phyloP scores from a whole-genome alignment of 2,797 vertebrate genomes.

The Cyprinodon diabolis region DNA sequence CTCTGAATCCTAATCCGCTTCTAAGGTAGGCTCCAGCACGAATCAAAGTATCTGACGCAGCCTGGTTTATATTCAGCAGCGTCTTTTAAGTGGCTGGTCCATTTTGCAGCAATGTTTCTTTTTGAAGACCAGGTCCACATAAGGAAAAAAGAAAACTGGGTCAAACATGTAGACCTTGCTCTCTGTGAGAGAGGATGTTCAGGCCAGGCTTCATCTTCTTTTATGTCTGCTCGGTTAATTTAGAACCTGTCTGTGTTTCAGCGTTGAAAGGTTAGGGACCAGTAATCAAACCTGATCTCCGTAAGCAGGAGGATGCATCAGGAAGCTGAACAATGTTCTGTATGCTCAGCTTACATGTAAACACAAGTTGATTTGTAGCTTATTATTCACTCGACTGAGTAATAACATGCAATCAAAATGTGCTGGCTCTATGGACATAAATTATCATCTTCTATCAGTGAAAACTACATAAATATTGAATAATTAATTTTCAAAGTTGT shows the following conservation, averaged over 20 bases:
- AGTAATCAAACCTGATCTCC: slow-evolving; percentile 45
- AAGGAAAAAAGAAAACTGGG: slow-evolving; percentile 51
- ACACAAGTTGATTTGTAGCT: slow-evolving; percentile 13
- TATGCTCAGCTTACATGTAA: slow-evolving; percentile 17
- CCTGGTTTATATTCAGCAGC: slow-evolving; percentile 25
- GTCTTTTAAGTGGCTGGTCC: slow-evolving; percentile 21
- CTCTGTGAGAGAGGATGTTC: slow-evolving; percentile 31
- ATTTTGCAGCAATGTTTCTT: slow-evolving; percentile 31
- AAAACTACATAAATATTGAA: slow-evolving; percentile 22
- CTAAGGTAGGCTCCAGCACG: slow-evolving; percentile 29
- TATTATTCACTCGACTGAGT: background rate
- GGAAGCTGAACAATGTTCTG: slow-evolving; percentile 6
- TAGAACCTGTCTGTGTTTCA: slow-evolving; percentile 36
- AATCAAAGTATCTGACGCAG: slow-evolving; percentile 33
- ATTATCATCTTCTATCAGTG: slow-evolving; percentile 16
- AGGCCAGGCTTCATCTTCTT: slow-evolving; percentile 42
- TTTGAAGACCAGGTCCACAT: slow-evolving; percentile 34
- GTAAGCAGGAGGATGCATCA: background rate
- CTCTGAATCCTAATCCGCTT: slow-evolving; percentile 32
- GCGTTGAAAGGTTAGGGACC: slow-evolving; percentile 28
- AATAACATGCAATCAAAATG: slow-evolving; percentile 15
- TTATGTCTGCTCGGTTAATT: slow-evolving; percentile 56
- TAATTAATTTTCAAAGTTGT: slow-evolving; percentile 28
- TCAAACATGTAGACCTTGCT: slow-evolving; percentile 54
- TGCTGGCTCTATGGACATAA: slow-evolving; percentile 1